These are phyloP conservation scores for Physocephala rufipes DNA, from an alignment of 2,888 invertebrate species.

Conservation along the genomic window DNA sequence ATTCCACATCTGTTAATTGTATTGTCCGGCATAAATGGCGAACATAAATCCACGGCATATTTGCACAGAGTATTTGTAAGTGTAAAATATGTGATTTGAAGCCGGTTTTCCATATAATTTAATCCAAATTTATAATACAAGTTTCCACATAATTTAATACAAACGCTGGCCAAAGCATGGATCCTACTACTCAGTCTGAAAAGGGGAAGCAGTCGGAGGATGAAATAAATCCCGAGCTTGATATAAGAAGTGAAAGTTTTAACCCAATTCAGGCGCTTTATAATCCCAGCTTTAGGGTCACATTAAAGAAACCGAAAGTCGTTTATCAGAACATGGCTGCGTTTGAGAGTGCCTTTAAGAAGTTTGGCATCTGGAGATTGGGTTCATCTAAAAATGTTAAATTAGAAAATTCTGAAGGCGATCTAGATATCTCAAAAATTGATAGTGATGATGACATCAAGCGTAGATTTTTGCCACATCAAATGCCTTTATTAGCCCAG, in stretches of 20 bases:
- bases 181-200: too few species aligned
- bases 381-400: slow-evolving; percentile 41
- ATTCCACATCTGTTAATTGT: too few species aligned
- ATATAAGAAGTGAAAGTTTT: slow-evolving; percentile 70
- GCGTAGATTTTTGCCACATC: slow-evolving; percentile 67
- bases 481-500: slow-evolving; percentile 56
- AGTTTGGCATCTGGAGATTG: slow-evolving; percentile 56
- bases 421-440: too few species aligned
- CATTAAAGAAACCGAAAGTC: slow-evolving; percentile 70
- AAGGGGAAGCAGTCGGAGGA: not conserved
- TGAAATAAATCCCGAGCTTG: slow-evolving; percentile 56
- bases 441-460: too few species aligned
- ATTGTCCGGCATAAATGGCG: too few species aligned
- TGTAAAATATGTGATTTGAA: too few species aligned
- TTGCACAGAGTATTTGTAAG: too few species aligned
- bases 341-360: slow-evolving; percentile 68
- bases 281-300: slow-evolving; percentile 66
- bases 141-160: too few species aligned
- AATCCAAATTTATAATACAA: too few species aligned
- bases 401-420: not conserved
- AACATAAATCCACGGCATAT: too few species aligned
- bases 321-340: slow-evolving; percentile 77
- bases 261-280: slow-evolving; percentile 78
- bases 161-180: not conserved
- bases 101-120: too few species aligned